Evolutionary conservation across 2,797 vertebrate genomes (phyloP), one percentile per base, ranked within the genome.

Genomic region (Tolypeutes matacus): DNA sequence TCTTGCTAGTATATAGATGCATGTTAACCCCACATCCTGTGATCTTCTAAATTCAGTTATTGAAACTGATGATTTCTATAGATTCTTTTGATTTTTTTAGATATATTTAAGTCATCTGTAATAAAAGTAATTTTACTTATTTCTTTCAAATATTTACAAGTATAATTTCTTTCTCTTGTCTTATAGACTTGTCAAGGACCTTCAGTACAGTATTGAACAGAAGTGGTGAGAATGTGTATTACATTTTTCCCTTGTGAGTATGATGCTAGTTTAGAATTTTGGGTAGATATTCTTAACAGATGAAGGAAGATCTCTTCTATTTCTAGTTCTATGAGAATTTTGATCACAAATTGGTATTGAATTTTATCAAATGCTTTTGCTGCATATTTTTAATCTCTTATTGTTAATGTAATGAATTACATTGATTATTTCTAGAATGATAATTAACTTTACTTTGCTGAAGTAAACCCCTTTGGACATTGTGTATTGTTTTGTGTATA

Each of bases 101-200:
- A 53, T 18, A 31, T n/a, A 46, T 42, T 75, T 80, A 31, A 60
- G 3, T 31, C 25, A 69, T 23, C 5, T 49, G 25, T 58, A 21
- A 73, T 29, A 90, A 78, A 90, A 90, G 23, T 73, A 75, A 67
- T 85, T 88, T 69, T 58, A 89, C 17, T 49, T 87, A 18, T 73
- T 73, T 58, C 4, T 4, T 64, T 64, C 6, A 7, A 58, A 3
- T 64, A 51, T 62, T 34, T 82, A 60, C 73, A 82, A 3, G 4
- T 27, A 72, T 78, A 60, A 60, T n/a, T 72, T 29, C 12, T 51
- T 78, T 87, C 0, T 81, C 27, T 85, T 89, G 0, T 20, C 78
- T 27, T 77, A 53, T 53, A 53, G 34, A 17, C 23, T 8, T 92
- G 76, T 1, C 60, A 76, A 70, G 27, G 14, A 10, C 17, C 21